Conservation (phyloP, 2,113 vertebrate species). For the Hypanus sabinus region DNA sequence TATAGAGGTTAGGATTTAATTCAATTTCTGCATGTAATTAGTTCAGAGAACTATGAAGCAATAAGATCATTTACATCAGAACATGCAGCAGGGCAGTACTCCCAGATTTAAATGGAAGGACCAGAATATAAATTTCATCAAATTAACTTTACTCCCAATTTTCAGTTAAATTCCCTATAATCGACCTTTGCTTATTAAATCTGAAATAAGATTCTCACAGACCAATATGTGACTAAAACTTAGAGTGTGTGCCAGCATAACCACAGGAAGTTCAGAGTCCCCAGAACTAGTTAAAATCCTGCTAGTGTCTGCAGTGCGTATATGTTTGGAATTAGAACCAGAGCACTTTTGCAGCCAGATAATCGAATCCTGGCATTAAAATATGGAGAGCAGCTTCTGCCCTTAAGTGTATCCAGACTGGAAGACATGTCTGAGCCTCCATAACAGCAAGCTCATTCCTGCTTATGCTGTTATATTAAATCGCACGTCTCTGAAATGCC, state of each 20-base stretch:
- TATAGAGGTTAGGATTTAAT: background rate
- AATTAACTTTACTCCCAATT: background rate
- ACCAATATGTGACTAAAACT: background rate
- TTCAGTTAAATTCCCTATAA: background rate
- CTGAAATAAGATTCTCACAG: background rate
- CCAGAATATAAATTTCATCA: background rate
- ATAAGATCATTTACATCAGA: background rate
- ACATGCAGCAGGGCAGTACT: background rate
- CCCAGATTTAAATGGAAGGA: background rate
- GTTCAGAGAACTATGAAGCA: background rate
- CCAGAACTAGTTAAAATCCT: background rate
- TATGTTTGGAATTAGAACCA: constrained; percentile 10
- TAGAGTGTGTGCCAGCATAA: background rate
- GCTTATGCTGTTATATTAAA: background rate
- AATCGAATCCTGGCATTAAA: background rate
- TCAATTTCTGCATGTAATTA: background rate
- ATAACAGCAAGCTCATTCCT: background rate
- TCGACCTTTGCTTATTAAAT: background rate
- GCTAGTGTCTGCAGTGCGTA: background rate
- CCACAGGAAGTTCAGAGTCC: background rate
- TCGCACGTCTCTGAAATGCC: background rate
- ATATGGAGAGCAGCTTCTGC: background rate
- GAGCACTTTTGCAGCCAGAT: background rate
- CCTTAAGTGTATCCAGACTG: background rate
- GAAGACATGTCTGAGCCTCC: background rate